A percentile compares a stretch with the other conserved stretches of the same genome.
These are phyloP conservation scores for Elanus axillaris DNA, from an alignment of 2,113 vertebrate genomes.

Conservation along the genomic window DNA sequence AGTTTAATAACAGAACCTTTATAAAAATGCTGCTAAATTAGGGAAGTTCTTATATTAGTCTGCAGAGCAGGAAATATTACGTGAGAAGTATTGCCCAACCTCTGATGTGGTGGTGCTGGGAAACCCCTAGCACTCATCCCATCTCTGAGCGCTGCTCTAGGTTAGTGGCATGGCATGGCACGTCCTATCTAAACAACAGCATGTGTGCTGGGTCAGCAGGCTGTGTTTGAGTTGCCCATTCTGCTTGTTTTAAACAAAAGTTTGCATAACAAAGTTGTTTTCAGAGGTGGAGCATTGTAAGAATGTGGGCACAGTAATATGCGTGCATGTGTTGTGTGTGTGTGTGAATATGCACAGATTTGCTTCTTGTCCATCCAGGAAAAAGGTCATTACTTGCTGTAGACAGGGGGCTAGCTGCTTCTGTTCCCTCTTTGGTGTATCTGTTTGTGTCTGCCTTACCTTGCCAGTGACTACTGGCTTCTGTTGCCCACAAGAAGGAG, in stretches of 20 bases:
- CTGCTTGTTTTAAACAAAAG: neutral
- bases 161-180: fast-evolving
- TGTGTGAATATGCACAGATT: neutral
- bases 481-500: neutral
- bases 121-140: neutral
- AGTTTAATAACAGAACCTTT: neutral
- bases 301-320: neutral
- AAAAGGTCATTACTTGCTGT: neutral
- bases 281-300: neutral
- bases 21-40: neutral
- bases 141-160: neutral
- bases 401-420: neutral
- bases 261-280: neutral
- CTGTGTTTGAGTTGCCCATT: neutral
- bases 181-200: neutral
- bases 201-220: neutral
- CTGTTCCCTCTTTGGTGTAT: neutral
- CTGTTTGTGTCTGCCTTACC: neutral
- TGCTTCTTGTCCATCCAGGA: neutral
- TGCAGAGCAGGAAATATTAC: neutral
- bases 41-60: neutral
- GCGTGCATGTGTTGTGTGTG: neutral
- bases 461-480: neutral
- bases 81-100: neutral
- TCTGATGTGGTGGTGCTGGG: neutral